These are phyloP conservation scores for Corythornis madagascariensis DNA, from an alignment of 2,113 vertebrate species.

Conservation along the genomic window DNA sequence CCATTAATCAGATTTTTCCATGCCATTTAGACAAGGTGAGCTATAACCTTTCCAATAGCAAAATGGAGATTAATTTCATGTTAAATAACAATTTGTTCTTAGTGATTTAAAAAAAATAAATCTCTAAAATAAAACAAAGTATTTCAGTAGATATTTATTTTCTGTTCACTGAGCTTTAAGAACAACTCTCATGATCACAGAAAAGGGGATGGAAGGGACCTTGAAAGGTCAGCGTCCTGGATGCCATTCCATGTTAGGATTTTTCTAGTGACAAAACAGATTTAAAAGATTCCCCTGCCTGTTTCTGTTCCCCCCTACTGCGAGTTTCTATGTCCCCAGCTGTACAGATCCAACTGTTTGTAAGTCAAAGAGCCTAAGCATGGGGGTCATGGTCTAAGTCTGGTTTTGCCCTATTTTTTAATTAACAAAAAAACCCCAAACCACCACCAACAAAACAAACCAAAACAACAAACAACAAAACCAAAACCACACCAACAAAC, in stretches of 20 bases:
- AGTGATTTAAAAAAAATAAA: background rate
- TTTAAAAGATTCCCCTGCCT: background rate
- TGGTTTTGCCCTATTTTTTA: background rate
- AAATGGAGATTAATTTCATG: conserved; percentile 42
- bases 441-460: too few species aligned
- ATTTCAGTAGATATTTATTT: background rate
- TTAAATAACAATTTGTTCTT: conserved; percentile 4
- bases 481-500: background rate
- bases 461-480: background rate
- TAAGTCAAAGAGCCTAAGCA: background rate
- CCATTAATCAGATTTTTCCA: background rate
- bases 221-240: conserved; percentile 10
- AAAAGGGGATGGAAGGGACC: background rate
- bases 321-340: background rate
- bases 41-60: background rate
- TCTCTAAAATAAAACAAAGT: background rate
- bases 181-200: background rate
- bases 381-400: background rate
- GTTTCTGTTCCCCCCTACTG: background rate
- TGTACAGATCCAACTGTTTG: background rate
- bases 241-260: background rate
- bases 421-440: too few species aligned
- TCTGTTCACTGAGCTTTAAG: background rate
- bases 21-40: background rate
- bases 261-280: background rate